These are phyloP conservation scores for Eilema caniola DNA, from an alignment of 2,888 invertebrate species.

Conservation along the genomic window DNA sequence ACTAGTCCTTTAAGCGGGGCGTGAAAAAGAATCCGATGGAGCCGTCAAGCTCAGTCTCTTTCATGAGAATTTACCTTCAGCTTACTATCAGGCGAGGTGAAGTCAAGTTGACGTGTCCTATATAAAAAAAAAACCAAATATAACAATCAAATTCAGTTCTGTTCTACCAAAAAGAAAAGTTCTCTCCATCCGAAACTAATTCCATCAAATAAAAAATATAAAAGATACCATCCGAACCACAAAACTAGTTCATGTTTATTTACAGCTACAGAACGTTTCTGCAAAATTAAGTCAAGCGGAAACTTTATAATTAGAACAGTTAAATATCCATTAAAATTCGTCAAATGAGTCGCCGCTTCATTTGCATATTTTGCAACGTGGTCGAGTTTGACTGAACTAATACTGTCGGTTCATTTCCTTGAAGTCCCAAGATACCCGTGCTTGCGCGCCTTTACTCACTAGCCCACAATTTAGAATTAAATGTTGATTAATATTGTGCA, in stretches of 20 bases:
- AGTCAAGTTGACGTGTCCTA: too few species aligned
- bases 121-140: too few species aligned
- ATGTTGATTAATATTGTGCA: conserved; percentile 81
- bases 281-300: conserved; percentile 65
- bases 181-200: too few species aligned
- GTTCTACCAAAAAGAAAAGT: too few species aligned
- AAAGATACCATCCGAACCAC: too few species aligned
- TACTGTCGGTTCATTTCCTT: conserved; percentile 75
- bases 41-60: too few species aligned
- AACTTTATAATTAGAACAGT: conserved; percentile 81
- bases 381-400: conserved; percentile 70
- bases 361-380: conserved; percentile 81
- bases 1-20: too few species aligned
- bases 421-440: conserved; percentile 76
- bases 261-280: conserved; percentile 47
- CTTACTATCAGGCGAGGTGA: too few species aligned
- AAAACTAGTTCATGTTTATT: neutral
- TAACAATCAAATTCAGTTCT: too few species aligned
- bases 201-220: neutral
- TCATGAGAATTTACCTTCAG: too few species aligned
- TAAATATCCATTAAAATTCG: conserved; percentile 84
- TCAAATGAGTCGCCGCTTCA: conserved; percentile 81
- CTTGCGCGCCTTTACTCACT: conserved; percentile 63
- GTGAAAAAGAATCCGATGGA: too few species aligned
- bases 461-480: conserved; percentile 77